Conservation (phyloP, 1,140 invertebrate species). For the Nomia melanderi region DNA sequence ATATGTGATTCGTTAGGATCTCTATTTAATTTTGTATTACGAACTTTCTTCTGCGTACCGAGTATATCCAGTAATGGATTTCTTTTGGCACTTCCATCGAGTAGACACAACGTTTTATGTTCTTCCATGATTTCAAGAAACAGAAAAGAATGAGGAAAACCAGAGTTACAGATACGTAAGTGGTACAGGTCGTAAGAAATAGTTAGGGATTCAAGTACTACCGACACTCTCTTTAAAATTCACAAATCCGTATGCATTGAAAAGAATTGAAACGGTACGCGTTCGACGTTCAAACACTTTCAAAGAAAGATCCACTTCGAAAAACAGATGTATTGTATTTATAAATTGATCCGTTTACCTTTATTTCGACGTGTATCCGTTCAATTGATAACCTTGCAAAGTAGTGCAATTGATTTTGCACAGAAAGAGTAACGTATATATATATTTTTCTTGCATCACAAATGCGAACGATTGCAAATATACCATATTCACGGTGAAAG, state of each 20-base stretch:
- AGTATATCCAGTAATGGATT: background rate
- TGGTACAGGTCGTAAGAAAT: constrained; percentile 12
- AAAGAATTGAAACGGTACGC: background rate
- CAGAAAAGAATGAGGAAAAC: background rate
- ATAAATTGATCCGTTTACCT: too few species aligned
- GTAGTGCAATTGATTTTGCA: background rate
- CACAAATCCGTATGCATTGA: background rate
- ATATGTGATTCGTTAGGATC: background rate
- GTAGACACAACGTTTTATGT: background rate
- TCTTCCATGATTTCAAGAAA: constrained; percentile 1
- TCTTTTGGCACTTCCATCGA: background rate
- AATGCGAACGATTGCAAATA: background rate
- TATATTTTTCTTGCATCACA: background rate
- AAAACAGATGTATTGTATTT: background rate
- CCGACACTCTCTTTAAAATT: background rate
- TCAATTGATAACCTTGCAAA: background rate
- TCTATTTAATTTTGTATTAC: background rate
- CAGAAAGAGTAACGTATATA: background rate
- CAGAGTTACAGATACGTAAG: background rate
- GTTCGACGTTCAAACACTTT: background rate
- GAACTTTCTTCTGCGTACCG: background rate
- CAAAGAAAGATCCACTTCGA: background rate
- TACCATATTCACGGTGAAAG: background rate
- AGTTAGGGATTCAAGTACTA: constrained; percentile 6
- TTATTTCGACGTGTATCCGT: background rate